phyloP scores from a whole-genome alignment of 1,140 invertebrate genomes.

The Lineus longissimus region DNA sequence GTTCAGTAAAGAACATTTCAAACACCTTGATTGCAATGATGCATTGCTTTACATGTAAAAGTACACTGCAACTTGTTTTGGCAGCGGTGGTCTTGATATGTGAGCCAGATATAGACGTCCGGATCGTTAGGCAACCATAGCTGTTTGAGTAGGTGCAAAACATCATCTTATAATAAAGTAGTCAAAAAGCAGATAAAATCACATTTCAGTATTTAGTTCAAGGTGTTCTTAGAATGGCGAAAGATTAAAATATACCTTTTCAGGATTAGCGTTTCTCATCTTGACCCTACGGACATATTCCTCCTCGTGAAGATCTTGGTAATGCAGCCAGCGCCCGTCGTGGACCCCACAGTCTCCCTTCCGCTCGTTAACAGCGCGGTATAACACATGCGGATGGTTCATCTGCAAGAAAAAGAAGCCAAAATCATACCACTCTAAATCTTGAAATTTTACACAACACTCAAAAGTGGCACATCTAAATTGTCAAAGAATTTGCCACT shows the following conservation, averaged over 20 bases:
- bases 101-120: no score
- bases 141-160: no score
- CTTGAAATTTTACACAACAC: neutral
- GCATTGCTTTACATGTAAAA: no score
- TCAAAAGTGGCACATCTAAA: no score
- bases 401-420: constrained; percentile 60
- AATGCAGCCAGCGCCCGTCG: constrained; percentile 59
- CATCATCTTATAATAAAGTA: no score
- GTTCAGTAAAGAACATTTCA: neutral
- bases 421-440: neutral
- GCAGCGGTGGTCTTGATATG: no score
- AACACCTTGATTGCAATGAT: neutral
- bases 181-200: no score
- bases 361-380: constrained; percentile 80
- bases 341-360: constrained; percentile 57
- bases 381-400: constrained; percentile 94
- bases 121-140: no score
- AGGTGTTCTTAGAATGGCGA: no score
- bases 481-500: no score
- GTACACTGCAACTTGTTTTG: no score
- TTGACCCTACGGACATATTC: constrained; percentile 32
- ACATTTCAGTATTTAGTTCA: no score
- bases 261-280: constrained; percentile 22
- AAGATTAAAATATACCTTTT: neutral
- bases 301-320: constrained; percentile 34